phyloP scores from a whole-genome alignment of 2,888 invertebrate species.

The Helleia helle region DNA sequence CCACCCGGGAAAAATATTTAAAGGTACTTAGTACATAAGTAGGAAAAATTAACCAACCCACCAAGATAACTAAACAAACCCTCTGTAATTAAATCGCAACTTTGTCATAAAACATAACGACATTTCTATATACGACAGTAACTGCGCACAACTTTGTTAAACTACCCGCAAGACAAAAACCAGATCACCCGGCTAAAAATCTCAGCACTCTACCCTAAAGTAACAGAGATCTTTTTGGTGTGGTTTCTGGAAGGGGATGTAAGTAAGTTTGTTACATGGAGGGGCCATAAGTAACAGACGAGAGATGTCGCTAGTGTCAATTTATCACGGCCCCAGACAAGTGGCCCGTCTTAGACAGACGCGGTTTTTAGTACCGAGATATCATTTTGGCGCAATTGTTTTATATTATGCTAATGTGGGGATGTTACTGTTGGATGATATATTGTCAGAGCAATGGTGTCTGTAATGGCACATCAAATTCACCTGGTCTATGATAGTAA shows the following conservation, averaged over 20 bases:
- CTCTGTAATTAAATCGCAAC: conserved; percentile 50
- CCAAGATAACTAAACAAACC: too few species aligned
- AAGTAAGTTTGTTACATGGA: conserved; percentile 40
- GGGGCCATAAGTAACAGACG: conserved; percentile 62
- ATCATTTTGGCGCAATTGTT: conserved; percentile 3
- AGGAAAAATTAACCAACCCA: too few species aligned
- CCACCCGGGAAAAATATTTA: too few species aligned
- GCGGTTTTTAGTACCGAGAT: conserved; percentile 45
- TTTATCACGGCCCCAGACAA: conserved; percentile 69
- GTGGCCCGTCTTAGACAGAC: conserved; percentile 58
- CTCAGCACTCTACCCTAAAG: not conserved
- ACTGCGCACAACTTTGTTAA: conserved; percentile 32
- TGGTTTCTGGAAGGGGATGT: not conserved
- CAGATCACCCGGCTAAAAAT: not conserved
- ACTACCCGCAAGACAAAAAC: conserved; percentile 3
- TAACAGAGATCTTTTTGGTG: conserved; percentile 19
- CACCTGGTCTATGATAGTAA: too few species aligned
- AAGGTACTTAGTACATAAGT: conserved; percentile 8
- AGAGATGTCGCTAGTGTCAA: conserved; percentile 54
- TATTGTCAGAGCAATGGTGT: too few species aligned
- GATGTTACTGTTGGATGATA: too few species aligned
- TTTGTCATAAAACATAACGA: conserved; percentile 57
- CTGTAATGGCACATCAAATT: too few species aligned
- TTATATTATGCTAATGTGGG: conserved; percentile 7
- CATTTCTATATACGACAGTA: conserved; percentile 43